phyloP scores from a whole-genome alignment of 2,888 invertebrate genomes.

The Drosophila paranaensis region DNA sequence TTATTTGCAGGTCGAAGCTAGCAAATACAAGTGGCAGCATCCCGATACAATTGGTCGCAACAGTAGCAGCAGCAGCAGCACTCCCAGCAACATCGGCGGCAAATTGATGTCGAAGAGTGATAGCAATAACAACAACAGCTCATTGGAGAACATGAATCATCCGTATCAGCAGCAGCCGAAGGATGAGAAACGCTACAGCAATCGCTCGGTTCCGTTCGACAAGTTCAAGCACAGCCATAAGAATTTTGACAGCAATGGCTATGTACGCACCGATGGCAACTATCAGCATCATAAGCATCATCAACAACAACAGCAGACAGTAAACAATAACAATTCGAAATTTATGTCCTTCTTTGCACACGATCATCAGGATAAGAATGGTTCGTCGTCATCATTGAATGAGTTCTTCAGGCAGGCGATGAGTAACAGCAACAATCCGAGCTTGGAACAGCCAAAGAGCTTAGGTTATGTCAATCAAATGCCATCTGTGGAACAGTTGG shows the following conservation, averaged over 20 bases:
- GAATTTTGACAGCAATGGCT: conserved; percentile 28
- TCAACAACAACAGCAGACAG: conserved; percentile 16
- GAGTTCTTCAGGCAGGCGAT: conserved; percentile 83
- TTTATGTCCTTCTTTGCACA: conserved; percentile 68
- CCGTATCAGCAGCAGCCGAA: conserved; percentile 19
- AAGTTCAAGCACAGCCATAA: conserved; percentile 52
- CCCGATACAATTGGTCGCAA: conserved; percentile 38
- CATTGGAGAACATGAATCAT: conserved; percentile 60
- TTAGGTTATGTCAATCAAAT: conserved; percentile 67
- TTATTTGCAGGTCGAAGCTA: conserved; percentile 40
- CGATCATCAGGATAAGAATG: conserved; percentile 55
- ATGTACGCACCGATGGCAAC: conserved; percentile 31
- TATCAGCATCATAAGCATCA: conserved; percentile 39
- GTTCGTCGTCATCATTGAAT: conserved; percentile 78
- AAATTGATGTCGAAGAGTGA: conserved; percentile 51
- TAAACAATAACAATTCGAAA: conserved; percentile 55
- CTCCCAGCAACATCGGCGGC: not conserved
- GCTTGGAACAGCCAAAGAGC: conserved; percentile 58
- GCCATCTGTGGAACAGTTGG: conserved; percentile 81
- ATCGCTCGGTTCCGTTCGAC: conserved; percentile 61
- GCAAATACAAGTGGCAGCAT: conserved; percentile 61
- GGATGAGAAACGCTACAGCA: conserved; percentile 55
- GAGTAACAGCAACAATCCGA: conserved; percentile 19
- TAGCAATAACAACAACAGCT: conserved; percentile 55
- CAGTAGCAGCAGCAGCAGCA: conserved; percentile 27